Evolutionary conservation across 2,113 vertebrate genomes (phyloP).

Genomic region (Phalacrocorax aristotelis): DNA sequence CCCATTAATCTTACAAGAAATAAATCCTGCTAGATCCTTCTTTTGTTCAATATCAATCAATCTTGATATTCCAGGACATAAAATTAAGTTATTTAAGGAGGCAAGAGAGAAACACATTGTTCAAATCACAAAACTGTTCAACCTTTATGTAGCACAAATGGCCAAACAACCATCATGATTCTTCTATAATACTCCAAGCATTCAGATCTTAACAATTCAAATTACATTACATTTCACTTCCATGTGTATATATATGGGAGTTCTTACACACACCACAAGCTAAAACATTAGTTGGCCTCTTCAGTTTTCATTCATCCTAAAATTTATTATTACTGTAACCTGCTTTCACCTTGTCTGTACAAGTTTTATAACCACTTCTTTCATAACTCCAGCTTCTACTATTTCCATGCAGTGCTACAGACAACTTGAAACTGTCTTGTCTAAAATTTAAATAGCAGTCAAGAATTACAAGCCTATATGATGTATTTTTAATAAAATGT

Average conservation of each 20-base stretch:
- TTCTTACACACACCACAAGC: background rate
- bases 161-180: background rate
- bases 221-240: background rate
- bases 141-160: background rate
- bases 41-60: background rate
- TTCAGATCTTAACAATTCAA: background rate
- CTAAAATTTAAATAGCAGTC: background rate
- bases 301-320: background rate
- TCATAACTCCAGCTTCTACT: background rate
- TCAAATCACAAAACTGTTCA: background rate
- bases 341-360: background rate
- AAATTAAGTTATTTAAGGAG: background rate
- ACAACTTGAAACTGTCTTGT: background rate
- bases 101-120: background rate
- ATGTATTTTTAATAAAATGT: background rate
- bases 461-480: background rate
- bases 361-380: background rate
- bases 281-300: background rate
- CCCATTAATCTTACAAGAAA: background rate
- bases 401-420: background rate
- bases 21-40: background rate
- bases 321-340: background rate
- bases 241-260: background rate
- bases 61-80: background rate
- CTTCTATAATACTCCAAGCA: background rate